phyloP scores from a whole-genome alignment of 2,888 invertebrate species.

The Eutolmus rufibarbis region DNA sequence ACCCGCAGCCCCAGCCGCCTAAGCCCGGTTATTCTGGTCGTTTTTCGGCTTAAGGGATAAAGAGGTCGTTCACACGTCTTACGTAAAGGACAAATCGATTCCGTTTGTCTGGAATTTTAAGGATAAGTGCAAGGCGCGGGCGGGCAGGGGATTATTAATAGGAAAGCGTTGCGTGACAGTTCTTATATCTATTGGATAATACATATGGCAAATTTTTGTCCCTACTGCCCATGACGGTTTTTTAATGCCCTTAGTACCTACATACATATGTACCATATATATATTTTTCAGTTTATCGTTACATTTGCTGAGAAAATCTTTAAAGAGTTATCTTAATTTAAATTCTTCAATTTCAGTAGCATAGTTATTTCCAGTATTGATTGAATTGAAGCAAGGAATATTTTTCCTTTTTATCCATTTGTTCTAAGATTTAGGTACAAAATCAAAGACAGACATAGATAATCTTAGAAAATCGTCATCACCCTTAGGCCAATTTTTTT shows the following conservation, averaged over 20 bases:
- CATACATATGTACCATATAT: too few relatives aligned
- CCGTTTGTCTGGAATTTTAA: conserved; percentile 36
- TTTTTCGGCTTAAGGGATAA: conserved; percentile 34
- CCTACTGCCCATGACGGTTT: not conserved
- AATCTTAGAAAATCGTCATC: too few relatives aligned
- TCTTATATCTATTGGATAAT: conserved; percentile 1
- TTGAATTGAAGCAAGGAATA: not conserved
- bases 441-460: too few relatives aligned
- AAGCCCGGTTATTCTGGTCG: conserved; percentile 25
- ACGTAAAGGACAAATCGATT: conserved; percentile 43
- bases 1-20: not conserved
- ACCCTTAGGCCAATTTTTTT: too few relatives aligned
- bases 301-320: not conserved
- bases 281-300: not conserved
- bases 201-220: not conserved
- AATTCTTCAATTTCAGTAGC: not conserved
- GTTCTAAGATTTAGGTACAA: too few relatives aligned
- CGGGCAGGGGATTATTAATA: not conserved
- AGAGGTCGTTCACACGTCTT: conserved; percentile 40
- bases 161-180: conserved; percentile 21
- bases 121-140: not conserved
- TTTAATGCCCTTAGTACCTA: not conserved
- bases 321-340: not conserved
- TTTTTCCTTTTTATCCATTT: too few relatives aligned
- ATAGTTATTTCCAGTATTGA: not conserved